Base-by-base conservation (phyloP, 2,113 vertebrate species). In the Pipa parva region DNA sequence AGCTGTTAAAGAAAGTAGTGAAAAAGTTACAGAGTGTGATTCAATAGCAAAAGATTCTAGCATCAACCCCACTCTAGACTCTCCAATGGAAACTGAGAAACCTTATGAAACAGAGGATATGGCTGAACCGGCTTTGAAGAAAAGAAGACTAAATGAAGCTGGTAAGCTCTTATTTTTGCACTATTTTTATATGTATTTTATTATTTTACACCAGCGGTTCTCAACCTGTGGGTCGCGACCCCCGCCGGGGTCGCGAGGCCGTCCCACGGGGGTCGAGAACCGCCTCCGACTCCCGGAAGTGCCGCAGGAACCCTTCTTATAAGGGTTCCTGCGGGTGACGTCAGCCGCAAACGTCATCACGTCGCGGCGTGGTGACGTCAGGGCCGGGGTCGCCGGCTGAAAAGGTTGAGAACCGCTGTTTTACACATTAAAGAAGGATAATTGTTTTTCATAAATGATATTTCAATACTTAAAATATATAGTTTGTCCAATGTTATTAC, bases 141-240 rank as follows among this genome's bases (percentile, higher is more conserved):
- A 66, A 63, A 71, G 28, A 59, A 0, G 0, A 36, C 5, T 0
- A 0, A 12, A 42, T 58, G 74, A 71, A 50, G 60, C 73, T 79
- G 80, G 80, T 83, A 79, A 79, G 48, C 68, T 79, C 62, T 60
- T 83, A 75, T 74, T 77, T 80, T 81, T 88, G 69, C 81, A 90
- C 61, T 76, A 81, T 72, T 59, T 2, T 31, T 81, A 33, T 22
- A 11, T 25, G 29, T 5, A 3, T 17, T n/a, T 11, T 11, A 12
- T 50, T 48, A 18, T 46, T 46, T 11, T 22, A n/a, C n/a, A n/a
- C n/a, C n/a, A n/a, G n/a, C n/a, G n/a, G n/a, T n/a, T n/a, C n/a
- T n/a, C n/a, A n/a, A n/a, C n/a, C n/a, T n/a, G n/a, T n/a, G n/a
- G n/a, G n/a, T n/a, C n/a, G n/a, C n/a, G n/a, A n/a, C n/a, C n/a